Evolutionary conservation across 2,797 vertebrate genomes (phyloP), one percentile per base, ranked within the genome.

Genomic region (Megalops cyprinoides): DNA sequence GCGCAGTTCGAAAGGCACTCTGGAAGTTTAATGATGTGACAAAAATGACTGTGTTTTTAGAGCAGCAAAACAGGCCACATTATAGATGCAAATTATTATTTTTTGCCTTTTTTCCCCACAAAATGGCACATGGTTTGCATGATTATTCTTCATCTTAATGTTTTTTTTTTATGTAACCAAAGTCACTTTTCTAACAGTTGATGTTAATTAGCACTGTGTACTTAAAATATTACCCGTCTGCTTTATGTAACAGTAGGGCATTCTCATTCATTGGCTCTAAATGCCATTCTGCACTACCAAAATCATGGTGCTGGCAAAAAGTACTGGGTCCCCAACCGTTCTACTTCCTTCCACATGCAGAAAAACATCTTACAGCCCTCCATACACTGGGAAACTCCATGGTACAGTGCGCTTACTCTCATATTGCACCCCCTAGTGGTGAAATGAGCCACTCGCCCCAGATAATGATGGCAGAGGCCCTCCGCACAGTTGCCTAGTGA

Each of bases 31-130:
- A 74, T 49, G 56, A 58, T 34, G 48, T 49, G 74, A 85, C 84
- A 82, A 86, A 84, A 82, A 76, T 34, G 76, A 49, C 73, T 51
- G 14, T 82, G 84, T 87, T 76, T 85, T 74, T 83, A 49, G n/a
- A 53, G 34, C 69, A 82, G 80, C 80, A 85, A 79, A 75, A 42
- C 56, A 53, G 60, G 49, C 74, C 18, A 60, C 18, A 49, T 76
- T 9, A 67, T 71, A 65, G 42, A 18, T 23, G 39, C 18, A 56
- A 48, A 79, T 80, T 37, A 51, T 80, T 71, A 4, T 6, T n/a
- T n/a, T 77, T 18, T 58, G 62, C 31, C 18, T 46, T 58, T 53
- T 46, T 28, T 55, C 4, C 23, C 74, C n/a, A 25, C 49, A 1
- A n/a, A 56, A 34, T 39, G 53, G 65, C 55, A 25, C 48, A 25